Evolutionary conservation across 2,888 invertebrate genomes (phyloP), one percentile per base, ranked within the genome.

Genomic region (Teleogryllus oceanicus): DNA sequence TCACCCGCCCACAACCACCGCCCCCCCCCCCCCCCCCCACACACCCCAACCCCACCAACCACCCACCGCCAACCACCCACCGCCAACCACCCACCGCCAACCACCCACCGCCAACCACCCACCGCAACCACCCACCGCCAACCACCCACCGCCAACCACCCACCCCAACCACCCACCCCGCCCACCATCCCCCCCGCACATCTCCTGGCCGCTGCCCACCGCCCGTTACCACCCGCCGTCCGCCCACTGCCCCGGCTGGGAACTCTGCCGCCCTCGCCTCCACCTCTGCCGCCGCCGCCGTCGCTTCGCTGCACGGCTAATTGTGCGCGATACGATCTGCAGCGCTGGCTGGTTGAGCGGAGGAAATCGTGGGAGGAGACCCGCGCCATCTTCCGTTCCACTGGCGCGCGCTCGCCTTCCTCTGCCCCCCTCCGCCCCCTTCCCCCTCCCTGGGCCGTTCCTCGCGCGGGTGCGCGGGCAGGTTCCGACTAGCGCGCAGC

Each of bases 351-450:
- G 62, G 62, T 62, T 62, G 62, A 62, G 62, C 62, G 62, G 62
- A 62, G 62, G 62, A 62, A 62, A 62, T 62, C 62, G 62, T 62
- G 62, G 62, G 62, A 62, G 62, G 62, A 62, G 62, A 62, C 62
- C 62, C 62, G n/a, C 62, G 62, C 62, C 62, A 62, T 62, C 62
- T 62, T 62, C 62, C 62, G 62, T 62, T 62, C 62, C 62, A 62
- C 62, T 62, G 37, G 37, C 62, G 62, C 62, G 62, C 62, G n/a
- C 62, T 62, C 62, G 16, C 62, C n/a, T n/a, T 13, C 62, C 62
- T 10, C 62, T 4, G 13, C 16, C 16, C 16, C 62, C 62, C 62
- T 11, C 12, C 62, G 2, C 62, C 16, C 62, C 62, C 11, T 16
- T 4, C 16, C 62, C 62, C 62, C 62, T 11, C n/a, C 16, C 3